A percentile compares a stretch with the other conserved stretches of the same genome.
Conservation (phyloP, 35 echinoderm and acorn worm species). For the Ptychodera flava region DNA sequence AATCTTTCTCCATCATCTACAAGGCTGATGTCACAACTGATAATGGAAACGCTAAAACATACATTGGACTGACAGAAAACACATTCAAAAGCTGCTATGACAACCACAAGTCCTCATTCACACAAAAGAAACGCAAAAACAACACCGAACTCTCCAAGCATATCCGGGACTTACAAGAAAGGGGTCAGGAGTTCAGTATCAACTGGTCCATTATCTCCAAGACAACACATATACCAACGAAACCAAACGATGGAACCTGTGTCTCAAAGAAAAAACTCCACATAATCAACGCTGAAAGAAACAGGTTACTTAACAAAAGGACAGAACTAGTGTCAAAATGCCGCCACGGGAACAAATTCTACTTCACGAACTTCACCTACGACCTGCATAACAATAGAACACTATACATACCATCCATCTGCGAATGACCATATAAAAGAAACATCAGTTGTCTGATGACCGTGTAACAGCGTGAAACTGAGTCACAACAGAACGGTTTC, state of each 20-base stretch:
- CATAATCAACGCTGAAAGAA: too few relatives aligned
- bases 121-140: conserved; percentile 8
- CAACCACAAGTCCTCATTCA: background rate
- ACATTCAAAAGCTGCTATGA: conserved; percentile 22
- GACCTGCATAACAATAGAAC: too few relatives aligned
- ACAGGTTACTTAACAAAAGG: too few relatives aligned
- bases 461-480: too few relatives aligned
- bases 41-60: conserved; percentile 2
- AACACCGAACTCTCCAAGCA: conserved; percentile 3
- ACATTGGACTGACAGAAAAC: conserved; percentile 30
- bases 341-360: too few relatives aligned
- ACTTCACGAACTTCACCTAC: too few relatives aligned
- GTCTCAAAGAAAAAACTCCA: conserved; percentile 13
- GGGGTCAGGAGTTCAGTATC: background rate
- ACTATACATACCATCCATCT: too few relatives aligned
- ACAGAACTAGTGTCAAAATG: too few relatives aligned
- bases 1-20: conserved; percentile 3
- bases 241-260: conserved; percentile 19
- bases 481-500: too few relatives aligned
- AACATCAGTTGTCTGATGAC: too few relatives aligned
- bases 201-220: conserved; percentile 9
- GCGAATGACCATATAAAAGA: too few relatives aligned
- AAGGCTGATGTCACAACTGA: conserved; percentile 26
- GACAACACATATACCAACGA: conserved; percentile 4
- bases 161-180: background rate